phyloP scores from a whole-genome alignment of 2,888 invertebrate species.

The Rhingia rostrata region DNA sequence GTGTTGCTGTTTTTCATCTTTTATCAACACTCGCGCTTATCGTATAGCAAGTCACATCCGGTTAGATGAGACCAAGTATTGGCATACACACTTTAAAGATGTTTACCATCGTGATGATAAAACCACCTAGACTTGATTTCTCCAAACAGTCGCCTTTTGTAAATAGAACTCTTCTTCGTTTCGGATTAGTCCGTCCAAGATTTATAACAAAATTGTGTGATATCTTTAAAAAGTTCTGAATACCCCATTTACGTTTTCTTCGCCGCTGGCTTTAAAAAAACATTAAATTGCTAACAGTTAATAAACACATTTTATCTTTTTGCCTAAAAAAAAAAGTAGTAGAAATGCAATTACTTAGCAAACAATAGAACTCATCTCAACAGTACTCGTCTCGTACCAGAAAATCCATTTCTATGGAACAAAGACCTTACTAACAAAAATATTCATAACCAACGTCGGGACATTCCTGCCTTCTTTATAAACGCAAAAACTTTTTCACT shows the following conservation, averaged over 20 bases:
- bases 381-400: not conserved
- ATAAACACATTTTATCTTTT: not conserved
- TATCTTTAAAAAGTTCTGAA: no score
- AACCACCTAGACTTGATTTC: no score
- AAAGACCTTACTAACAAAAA: slow-evolving; percentile 27
- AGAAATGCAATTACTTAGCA: slow-evolving; percentile 34
- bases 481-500: slow-evolving; percentile 70
- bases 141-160: no score
- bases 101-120: no score
- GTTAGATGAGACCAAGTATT: no score
- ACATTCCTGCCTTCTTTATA: slow-evolving; percentile 17
- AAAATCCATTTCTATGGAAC: not conserved
- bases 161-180: no score
- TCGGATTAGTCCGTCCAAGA: no score
- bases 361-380: slow-evolving; percentile 1
- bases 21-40: no score
- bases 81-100: no score
- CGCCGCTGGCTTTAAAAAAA: not conserved
- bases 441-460: slow-evolving; percentile 35
- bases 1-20: no score
- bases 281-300: not conserved
- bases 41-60: no score
- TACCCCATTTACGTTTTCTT: not conserved
- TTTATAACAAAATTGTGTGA: no score
- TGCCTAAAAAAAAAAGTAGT: not conserved